Evolutionary conservation across 2,888 invertebrate species (phyloP), one percentile per base, ranked within the genome.

Genomic region (Chymomyza procnemis): DNA sequence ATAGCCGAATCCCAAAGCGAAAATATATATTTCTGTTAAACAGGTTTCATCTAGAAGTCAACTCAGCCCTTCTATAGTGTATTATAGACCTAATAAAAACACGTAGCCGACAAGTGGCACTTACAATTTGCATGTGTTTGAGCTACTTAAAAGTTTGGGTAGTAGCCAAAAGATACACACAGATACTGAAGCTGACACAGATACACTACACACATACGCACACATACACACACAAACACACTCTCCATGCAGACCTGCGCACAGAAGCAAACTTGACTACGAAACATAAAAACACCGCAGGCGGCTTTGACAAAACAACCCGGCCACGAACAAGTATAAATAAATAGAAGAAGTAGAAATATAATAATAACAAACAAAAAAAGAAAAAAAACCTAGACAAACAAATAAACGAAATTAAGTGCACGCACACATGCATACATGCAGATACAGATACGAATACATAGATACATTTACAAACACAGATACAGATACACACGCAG

Each of bases 291-390:
- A 67, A 62, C 74, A 66, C 71, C 60, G 57, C 75, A 69, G 74
- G 74, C 75, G 75, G 75, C 60, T 69, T 64, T 72, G 72, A 75
- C 69, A 69, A 75, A 75, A 65, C 6, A 46, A 26, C 22, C 19
- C 46, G 6, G 21, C 54, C 19, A 54, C 50, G 18, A 16, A 50
- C 50, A 50, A 16, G 19, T 8, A 50, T 6, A 50, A 50, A 59
- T 41, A 46, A 46, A 58, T 21, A 41, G 46, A 58, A 58, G 16
- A 46, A n/a, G 22, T 6, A 60, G 60, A 16, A 41, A 46, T 59
- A 19, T 18, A 41, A 21, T 34, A 18, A 50, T 18, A 18, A 30
- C 30, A 19, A 55, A 41, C 3, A 34, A 55, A 52, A n/a, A 60
- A 19, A 47, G n/a, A 46, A 34, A 26, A 58, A 46, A 59, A 4